A percentile compares a stretch with the other conserved stretches of the same genome.
These are phyloP conservation scores for Drosophila prosaltans DNA, from an alignment of 1,140 invertebrate species.

Conservation along the genomic window DNA sequence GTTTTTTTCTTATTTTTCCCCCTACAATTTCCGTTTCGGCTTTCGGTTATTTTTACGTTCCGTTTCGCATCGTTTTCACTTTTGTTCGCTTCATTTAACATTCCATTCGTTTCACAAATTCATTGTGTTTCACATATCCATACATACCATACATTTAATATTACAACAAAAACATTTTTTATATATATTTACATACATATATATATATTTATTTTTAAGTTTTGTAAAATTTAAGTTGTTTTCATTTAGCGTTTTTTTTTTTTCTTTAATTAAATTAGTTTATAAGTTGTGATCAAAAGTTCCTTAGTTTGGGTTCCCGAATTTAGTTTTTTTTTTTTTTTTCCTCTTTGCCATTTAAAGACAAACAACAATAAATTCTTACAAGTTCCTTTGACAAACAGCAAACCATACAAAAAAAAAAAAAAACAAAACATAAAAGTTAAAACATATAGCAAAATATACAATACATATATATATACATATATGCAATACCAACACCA, in stretches of 20 bases:
- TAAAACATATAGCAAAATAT: slow-evolving; percentile 66
- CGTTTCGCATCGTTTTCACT: background rate
- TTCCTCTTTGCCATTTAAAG: slow-evolving; percentile 67
- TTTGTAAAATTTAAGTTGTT: slow-evolving; percentile 46
- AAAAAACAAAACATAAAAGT: slow-evolving; percentile 26
- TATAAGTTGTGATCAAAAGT: slow-evolving; percentile 81
- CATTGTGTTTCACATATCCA: slow-evolving; percentile 49
- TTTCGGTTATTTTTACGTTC: background rate
- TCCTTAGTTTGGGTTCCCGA: slow-evolving; percentile 79
- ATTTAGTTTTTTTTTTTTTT: slow-evolving; percentile 66
- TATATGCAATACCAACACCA: slow-evolving; percentile 13
- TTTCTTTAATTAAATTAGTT: slow-evolving; percentile 29
- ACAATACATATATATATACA: slow-evolving; percentile 47
- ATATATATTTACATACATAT: no score
- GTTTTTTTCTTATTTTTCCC: background rate
- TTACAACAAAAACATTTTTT: background rate
- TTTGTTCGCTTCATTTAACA: no score
- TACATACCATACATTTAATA: slow-evolving; percentile 17
- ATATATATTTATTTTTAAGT: no score
- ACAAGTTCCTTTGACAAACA: slow-evolving; percentile 72
- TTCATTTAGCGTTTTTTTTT: slow-evolving; percentile 42
- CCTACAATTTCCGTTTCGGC: background rate
- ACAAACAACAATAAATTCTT: slow-evolving; percentile 68
- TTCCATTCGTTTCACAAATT: slow-evolving; percentile 28
- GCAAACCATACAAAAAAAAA: slow-evolving; percentile 29